Conservation (phyloP, 2,113 vertebrate genomes). For the Junco hyemalis region DNA sequence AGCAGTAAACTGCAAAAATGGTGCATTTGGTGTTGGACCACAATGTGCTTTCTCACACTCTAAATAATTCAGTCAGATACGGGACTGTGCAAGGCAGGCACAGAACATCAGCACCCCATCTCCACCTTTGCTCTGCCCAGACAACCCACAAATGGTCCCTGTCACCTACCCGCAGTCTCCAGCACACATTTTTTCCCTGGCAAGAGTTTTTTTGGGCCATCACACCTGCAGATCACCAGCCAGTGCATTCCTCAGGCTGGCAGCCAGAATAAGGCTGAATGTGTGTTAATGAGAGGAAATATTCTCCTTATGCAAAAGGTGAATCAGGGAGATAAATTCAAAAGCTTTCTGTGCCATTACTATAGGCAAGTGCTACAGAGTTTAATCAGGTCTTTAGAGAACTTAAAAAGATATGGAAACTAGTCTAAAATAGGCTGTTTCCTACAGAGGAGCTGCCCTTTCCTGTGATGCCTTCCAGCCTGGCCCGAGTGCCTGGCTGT, state of each 20-base stretch:
- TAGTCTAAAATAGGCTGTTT: not conserved
- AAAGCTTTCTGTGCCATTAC: not conserved
- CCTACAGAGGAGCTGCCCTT: not conserved
- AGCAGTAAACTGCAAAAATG: fast-evolving
- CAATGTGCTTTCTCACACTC: not conserved
- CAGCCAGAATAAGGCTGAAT: not conserved
- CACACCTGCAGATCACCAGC: not conserved
- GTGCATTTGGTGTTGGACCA: not conserved
- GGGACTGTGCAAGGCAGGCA: not conserved
- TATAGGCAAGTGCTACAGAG: not conserved
- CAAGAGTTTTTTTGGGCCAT: not conserved
- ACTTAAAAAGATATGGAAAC: not conserved
- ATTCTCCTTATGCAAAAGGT: not conserved
- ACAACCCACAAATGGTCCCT: not conserved
- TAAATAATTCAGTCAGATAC: not conserved
- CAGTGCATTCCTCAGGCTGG: not conserved
- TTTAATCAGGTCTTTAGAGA: not conserved
- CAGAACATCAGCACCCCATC: not conserved
- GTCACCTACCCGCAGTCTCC: not conserved
- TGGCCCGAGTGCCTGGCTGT: not conserved
- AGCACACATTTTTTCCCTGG: not conserved
- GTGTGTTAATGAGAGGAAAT: not conserved
- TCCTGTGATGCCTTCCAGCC: not conserved
- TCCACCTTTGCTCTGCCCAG: not conserved
- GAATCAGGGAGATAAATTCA: not conserved